A percentile compares a stretch with the other conserved stretches of the same genome.
Evolutionary conservation across 2,797 vertebrate genomes (phyloP).

Genomic region (Ataeniobius toweri): DNA sequence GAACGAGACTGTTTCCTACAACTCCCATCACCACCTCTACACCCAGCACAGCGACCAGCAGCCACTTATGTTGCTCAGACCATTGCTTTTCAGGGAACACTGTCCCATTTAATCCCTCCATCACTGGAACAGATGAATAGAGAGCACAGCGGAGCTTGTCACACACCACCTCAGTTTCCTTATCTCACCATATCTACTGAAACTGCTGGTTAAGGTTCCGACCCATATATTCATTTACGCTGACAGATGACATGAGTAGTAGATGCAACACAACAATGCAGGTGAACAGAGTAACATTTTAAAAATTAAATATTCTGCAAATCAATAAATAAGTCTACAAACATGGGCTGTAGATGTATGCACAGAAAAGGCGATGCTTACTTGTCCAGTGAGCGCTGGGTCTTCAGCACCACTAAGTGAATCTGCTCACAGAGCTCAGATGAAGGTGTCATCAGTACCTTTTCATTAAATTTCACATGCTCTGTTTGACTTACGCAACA

Average conservation of each 20-base stretch:
- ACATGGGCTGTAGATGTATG: background rate
- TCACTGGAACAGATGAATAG: slow-evolving; percentile 60
- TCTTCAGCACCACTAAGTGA: slow-evolving; percentile 4
- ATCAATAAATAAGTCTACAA: background rate
- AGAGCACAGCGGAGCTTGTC: background rate
- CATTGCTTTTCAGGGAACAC: slow-evolving; percentile 33
- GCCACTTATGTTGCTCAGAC: slow-evolving; percentile 60
- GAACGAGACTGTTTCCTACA: slow-evolving; percentile 72
- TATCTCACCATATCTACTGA: background rate
- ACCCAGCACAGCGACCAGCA: slow-evolving; percentile 68
- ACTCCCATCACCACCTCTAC: slow-evolving; percentile 72
- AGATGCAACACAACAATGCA: background rate
- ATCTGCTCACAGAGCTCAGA: slow-evolving; percentile 7
- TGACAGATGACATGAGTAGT: background rate
- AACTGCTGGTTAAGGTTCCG: background rate
- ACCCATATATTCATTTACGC: background rate
- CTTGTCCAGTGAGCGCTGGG: slow-evolving; percentile 35
- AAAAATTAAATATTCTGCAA: background rate
- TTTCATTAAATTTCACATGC: slow-evolving; percentile 72
- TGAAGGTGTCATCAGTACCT: slow-evolving; percentile 37
- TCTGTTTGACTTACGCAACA: slow-evolving; percentile 57
- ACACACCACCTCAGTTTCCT: background rate
- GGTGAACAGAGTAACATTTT: background rate
- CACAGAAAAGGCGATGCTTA: slow-evolving; percentile 35
- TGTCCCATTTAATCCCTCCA: slow-evolving; percentile 58